Conservation (phyloP, 1,140 invertebrate genomes). For the Ridgeia piscesae region DNA sequence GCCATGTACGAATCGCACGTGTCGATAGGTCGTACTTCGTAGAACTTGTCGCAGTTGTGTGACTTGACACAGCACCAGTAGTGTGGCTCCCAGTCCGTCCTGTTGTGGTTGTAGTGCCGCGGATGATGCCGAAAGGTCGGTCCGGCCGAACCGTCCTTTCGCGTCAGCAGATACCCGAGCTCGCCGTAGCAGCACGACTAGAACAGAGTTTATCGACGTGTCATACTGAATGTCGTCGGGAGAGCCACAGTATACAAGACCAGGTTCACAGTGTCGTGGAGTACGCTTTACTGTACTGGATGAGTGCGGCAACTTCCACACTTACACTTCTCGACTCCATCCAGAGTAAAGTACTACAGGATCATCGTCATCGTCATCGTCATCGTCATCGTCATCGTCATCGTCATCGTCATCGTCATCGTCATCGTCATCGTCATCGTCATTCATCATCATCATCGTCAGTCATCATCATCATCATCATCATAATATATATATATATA, state of each 20-base stretch:
- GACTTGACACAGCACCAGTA: slow-evolving; percentile 25
- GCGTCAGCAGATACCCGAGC: background rate
- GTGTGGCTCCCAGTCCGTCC: slow-evolving; percentile 18
- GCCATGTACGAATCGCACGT: slow-evolving; percentile 10
- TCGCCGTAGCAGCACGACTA: background rate
- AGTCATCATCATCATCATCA: no score
- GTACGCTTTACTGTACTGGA: no score
- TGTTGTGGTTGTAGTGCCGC: background rate
- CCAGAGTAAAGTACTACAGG: no score
- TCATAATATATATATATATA: no score
- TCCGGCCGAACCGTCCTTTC: background rate
- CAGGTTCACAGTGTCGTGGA: no score
- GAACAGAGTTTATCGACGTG: background rate
- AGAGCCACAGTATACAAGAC: background rate
- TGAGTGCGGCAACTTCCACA: no score
- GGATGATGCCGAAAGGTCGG: background rate
- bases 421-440: no score
- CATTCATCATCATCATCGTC: no score
- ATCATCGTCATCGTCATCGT: no score
- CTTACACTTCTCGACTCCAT: no score
- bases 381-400: no score
- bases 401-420: no score
- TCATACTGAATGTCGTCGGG: background rate
- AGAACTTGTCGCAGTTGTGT: slow-evolving; percentile 24
- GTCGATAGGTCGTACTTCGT: slow-evolving; percentile 16